Evolutionary conservation across 2,113 vertebrate species (phyloP), one percentile per base, ranked within the genome.

Genomic region (Hymenochirus boettgeri): DNA sequence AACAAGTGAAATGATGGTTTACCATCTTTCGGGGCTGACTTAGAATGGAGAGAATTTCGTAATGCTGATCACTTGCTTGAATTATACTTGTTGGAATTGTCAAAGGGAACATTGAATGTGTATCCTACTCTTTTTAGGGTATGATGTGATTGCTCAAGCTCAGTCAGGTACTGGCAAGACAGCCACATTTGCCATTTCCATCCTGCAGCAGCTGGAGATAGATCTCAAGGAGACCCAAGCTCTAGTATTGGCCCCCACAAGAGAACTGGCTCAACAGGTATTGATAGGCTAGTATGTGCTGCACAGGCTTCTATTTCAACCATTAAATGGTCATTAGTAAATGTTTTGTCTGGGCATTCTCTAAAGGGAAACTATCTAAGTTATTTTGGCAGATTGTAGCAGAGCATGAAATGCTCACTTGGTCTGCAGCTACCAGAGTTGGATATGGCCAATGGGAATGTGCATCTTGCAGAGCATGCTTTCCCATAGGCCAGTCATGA

Each of bases 201-300:
- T 99, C 91, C 91, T 99, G 90, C 96, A 99, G 86, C 96, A 98
- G 89, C 85, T 99, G 93, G 95, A 97, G 86, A 93, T 97, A 85
- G 94, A 97, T 82, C 90, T 93, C 91, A 96, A 94, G 91, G 94
- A 96, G 88, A 94, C 93, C 77, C 96, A 98, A 82, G 96, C 96
- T 81, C 89, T 98, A 90, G 93, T 99, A 79, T 86, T 98, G 89
- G 96, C 95, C 85, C 96, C 95, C 79, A 98, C 96, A 85, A 95
- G 96, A 92, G 96, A 98, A 91, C 92, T 99, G 88, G 95, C 96
- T 90, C 96, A 98, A 93, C 96, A 99, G 96, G 94, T 98, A 99
- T 88, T 83, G 82, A 84, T 82, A 88, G 85, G 73, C 80, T 88
- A 88, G 85, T 80, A 77, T 75, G 80, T 83, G 73, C 84, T 88